Evolutionary conservation across 2,797 vertebrate species (phyloP), one percentile per base, ranked within the genome.

Genomic region (Cichlasoma orientale): DNA sequence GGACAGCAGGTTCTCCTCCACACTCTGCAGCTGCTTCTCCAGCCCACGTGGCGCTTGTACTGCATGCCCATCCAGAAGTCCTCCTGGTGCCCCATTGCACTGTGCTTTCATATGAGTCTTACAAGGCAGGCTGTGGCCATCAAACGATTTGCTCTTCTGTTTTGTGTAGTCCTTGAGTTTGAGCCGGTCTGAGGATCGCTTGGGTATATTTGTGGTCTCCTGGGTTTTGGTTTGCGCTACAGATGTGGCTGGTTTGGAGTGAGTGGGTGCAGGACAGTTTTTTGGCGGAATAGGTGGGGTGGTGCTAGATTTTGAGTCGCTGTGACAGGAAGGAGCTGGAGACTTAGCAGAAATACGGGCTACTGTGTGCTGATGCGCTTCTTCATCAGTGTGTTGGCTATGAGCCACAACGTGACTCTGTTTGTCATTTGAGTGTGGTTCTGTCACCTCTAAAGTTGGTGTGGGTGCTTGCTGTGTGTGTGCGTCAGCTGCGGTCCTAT

Each of bases 1-100:
- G 5, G 97, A 98, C 85, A 97, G 92, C 53, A 99, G 95, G 77
- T 96, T 98, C 90, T 99, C 97, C 90, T 99, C 98, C 80, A 99
- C 97, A 2, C 94, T 96, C 81, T 98, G 97, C 59, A 99, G 93
- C 84, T 97, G 96, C 78, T 94, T 96, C 87, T 98, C 96, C 56
- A 96, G 85, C 21, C 92, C 88, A 0, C 77, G 85, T 1, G 94
- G 94, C 1, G 74, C 96, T 14, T 96, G 95, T 5, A 94, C 95
- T 38, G 94, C 87, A 13, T 94, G 94, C 74, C 95, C 94, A 27
- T 93, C 93, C 90, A 96, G 79, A 72, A 94, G 56, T 69, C 92
- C 93, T 12, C 90, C 93, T 0, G 95, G 95, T 16, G 92, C 91
- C 19, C 95, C 96, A 4, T 96, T 96, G 79, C 95, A 95, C 87